Evolutionary conservation across 2,113 vertebrate genomes (phyloP).

Genomic region (Prionailurus bengalensis): DNA sequence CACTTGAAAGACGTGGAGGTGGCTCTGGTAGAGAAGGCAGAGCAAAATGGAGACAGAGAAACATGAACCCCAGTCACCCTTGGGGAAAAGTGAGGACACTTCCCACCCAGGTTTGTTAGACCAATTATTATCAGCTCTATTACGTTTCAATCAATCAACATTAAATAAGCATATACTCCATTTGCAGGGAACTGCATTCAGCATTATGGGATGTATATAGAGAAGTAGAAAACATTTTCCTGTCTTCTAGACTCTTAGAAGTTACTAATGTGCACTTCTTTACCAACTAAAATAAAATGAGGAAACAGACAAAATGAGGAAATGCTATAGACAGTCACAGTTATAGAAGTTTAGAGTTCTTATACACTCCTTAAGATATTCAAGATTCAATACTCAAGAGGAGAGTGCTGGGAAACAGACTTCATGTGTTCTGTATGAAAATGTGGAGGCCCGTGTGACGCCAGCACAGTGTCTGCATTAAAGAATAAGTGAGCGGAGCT

Average conservation of each 20-base stretch:
- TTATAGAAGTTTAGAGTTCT: neutral
- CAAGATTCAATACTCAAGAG: neutral
- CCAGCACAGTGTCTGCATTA: neutral
- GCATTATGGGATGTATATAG: neutral
- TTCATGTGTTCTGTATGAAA: neutral
- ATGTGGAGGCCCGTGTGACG: neutral
- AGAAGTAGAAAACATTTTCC: neutral
- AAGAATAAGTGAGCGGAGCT: neutral
- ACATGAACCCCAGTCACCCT: neutral
- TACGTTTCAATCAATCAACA: neutral
- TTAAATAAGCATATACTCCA: neutral
- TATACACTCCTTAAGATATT: neutral
- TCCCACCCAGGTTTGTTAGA: neutral
- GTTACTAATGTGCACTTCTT: neutral
- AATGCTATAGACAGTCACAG: neutral
- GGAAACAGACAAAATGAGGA: neutral
- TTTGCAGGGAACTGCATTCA: neutral
- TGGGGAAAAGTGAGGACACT: neutral
- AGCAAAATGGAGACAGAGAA: neutral
- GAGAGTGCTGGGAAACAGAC: neutral
- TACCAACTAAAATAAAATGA: neutral
- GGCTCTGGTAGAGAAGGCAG: neutral
- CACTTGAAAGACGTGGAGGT: neutral
- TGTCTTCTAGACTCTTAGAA: neutral
- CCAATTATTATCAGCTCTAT: neutral